Evolutionary conservation across 2,113 vertebrate species (phyloP).

Genomic region (Lagopus leucura): DNA sequence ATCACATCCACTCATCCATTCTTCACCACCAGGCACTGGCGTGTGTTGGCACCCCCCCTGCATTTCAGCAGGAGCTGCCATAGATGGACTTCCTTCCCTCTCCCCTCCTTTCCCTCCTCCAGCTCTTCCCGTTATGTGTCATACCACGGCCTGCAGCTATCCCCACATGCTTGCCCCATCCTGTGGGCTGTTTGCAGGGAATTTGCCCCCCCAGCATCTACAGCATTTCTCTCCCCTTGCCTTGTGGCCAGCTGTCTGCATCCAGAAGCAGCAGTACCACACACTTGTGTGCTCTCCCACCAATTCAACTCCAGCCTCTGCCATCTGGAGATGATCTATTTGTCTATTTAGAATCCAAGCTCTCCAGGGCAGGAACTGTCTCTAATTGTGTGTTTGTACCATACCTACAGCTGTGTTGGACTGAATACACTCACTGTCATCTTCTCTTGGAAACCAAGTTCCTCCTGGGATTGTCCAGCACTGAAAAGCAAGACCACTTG

Average conservation of each 20-base stretch:
- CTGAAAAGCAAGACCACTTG: conserved; percentile 71
- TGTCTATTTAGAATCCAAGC: conserved; percentile 70
- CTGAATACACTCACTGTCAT: conserved; percentile 69
- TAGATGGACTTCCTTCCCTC: background rate
- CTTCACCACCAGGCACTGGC: background rate
- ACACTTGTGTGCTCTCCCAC: conserved; percentile 54
- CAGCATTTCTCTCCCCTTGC: background rate
- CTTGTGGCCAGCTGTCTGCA: background rate
- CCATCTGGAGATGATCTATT: conserved; percentile 72
- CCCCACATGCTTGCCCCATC: fast-evolving
- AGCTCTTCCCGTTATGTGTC: background rate
- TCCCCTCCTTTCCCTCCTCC: background rate
- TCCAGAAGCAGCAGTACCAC: conserved; percentile 60
- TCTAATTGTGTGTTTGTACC: conserved; percentile 64
- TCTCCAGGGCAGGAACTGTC: conserved; percentile 70
- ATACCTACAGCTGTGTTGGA: conserved; percentile 71
- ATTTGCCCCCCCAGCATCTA: background rate
- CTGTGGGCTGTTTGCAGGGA: background rate
- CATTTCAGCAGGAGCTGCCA: background rate
- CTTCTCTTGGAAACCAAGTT: conserved; percentile 60
- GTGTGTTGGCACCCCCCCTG: background rate
- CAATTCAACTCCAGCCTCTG: conserved; percentile 54
- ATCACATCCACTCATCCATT: conserved; percentile 36
- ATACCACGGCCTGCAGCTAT: background rate
- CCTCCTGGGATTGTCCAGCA: conserved; percentile 57